Base-by-base conservation (phyloP, 2,797 vertebrate genomes). In the Pseudocheirus occidentalis region DNA sequence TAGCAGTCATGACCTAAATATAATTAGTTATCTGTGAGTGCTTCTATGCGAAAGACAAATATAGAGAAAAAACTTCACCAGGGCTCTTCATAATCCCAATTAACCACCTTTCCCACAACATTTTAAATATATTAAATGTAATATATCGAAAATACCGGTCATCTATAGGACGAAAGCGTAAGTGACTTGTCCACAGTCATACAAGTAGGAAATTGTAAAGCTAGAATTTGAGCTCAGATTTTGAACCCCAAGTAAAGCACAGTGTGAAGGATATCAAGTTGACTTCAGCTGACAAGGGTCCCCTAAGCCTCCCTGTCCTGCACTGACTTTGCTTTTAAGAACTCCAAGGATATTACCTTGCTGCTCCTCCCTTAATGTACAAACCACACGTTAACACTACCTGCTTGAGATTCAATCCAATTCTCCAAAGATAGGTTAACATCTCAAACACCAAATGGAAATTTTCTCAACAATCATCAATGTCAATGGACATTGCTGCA, bases 271-370 rank as follows among this genome's bases (percentile, higher is more conserved):
- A 14, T 66, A n/a, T 66, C 31, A 66, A 66, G 34, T 31, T 66
- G 59, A 66, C 13, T 66, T 66, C 59, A 16, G 13, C 31, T 66
- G 62, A 66, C 14, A 66, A n/a, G 0, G 81, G n/a, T 95, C 40
- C 55, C 57, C 55, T 50, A 34, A 92, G 93, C 66, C 87, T 28
- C 21, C 6, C 91, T 96, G 94, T 55, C 50, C 91, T 55, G 29
- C 6, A 13, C 52, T 54, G 34, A 50, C 73, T 92, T 96, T 58
- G 90, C 27, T 94, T 96, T 90, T 52, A 21, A 90, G 95, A 95
- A 73, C 93, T 91, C 93, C 18, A 89, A 93, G 55, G 54, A 16
- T 27, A 28, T 91, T 40, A 10, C 40, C 29, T 90, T n/a, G n/a
- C 24, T 21, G 66, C 21, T 31, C 56, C 55, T 2, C 29, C 31